Conservation (phyloP, 2,888 invertebrate genomes). For the Drosophila longiperda region DNA sequence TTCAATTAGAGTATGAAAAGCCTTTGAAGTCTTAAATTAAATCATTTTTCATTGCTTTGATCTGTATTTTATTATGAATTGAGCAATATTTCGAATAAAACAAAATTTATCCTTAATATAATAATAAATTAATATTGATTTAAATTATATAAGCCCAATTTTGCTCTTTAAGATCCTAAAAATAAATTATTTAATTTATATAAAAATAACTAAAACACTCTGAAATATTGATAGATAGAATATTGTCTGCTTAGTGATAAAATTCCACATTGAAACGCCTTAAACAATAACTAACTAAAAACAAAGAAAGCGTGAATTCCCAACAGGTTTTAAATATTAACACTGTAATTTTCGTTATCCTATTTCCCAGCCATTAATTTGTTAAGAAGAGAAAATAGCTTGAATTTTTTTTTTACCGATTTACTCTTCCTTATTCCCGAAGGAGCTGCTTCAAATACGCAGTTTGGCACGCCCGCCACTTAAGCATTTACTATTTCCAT, state of each 20-base stretch:
- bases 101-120: neutral
- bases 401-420: neutral
- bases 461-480: conserved; percentile 48
- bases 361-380: neutral
- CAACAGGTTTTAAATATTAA: neutral
- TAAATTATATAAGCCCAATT: neutral
- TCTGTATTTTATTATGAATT: neutral
- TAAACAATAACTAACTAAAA: neutral
- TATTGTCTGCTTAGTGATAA: neutral
- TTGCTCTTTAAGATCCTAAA: neutral
- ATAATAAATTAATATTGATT: neutral
- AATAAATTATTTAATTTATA: neutral
- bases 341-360: neutral
- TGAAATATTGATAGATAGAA: neutral
- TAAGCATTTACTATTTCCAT: conserved; percentile 33
- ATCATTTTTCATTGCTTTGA: neutral
- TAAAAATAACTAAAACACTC: neutral
- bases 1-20: neutral
- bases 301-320: neutral
- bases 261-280: neutral
- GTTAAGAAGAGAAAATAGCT: neutral
- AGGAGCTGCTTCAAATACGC: conserved; percentile 7
- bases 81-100: neutral
- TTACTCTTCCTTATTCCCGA: conserved; percentile 2
- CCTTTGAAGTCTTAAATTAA: neutral